Evolutionary conservation across 2,113 vertebrate genomes (phyloP).

Genomic region (Ptilorrhoa leucosticta): DNA sequence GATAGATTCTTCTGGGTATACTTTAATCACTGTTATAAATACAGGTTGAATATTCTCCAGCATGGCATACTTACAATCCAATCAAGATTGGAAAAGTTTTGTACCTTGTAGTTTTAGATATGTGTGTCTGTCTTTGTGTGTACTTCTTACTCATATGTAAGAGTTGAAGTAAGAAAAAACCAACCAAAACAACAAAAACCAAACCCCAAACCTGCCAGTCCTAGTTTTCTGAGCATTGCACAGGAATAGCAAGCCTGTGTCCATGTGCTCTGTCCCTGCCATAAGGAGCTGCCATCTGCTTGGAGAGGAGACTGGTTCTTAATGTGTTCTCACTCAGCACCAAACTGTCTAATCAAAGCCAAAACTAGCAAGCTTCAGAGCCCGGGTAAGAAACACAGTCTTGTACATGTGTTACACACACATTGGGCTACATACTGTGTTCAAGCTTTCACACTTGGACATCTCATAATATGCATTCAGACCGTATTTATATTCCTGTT

Average conservation of each 20-base stretch:
- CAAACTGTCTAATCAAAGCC: slow-evolving; percentile 1
- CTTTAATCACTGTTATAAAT: neutral
- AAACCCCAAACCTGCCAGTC: neutral
- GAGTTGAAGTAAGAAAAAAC: neutral
- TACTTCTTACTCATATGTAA: neutral
- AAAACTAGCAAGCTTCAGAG: neutral
- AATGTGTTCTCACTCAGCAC: slow-evolving; percentile 5
- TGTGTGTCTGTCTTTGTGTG: neutral
- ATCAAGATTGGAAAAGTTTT: neutral
- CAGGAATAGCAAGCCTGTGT: neutral
- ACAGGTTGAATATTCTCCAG: neutral
- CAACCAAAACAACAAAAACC: neutral
- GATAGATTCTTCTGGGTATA: neutral
- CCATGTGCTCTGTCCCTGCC: slow-evolving; percentile 5
- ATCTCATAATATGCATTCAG: neutral
- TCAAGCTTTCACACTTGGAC: neutral
- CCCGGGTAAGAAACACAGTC: neutral
- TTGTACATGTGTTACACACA: neutral
- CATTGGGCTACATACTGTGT: neutral
- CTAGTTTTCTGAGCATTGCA: neutral
- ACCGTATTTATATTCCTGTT: neutral
- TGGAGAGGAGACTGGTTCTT: neutral
- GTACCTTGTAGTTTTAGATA: neutral
- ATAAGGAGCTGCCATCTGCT: slow-evolving; percentile 54
- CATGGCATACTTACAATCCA: neutral